Evolutionary conservation across 2,888 invertebrate species (phyloP).

Genomic region (Parascotia fuliginaria): DNA sequence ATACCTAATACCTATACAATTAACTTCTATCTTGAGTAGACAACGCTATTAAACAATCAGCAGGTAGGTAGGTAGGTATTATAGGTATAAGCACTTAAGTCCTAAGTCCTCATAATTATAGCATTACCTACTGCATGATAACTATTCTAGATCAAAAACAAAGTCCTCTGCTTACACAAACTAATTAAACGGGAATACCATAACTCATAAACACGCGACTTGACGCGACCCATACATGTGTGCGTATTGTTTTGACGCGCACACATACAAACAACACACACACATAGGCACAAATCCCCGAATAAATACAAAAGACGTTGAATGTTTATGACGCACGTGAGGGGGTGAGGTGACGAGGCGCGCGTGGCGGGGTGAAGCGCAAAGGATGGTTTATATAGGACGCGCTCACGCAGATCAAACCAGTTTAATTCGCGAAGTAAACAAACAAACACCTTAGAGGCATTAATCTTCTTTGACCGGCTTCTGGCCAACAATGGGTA

Average conservation of each 20-base stretch:
- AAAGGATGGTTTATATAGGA: constrained; percentile 71
- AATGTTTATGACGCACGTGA: constrained; percentile 68
- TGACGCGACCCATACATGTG: constrained; percentile 11
- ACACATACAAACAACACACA: constrained; percentile 34
- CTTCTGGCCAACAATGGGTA: constrained; percentile 73
- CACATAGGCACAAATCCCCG: constrained; percentile 27
- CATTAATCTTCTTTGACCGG: constrained; percentile 49
- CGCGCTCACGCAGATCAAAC: constrained; percentile 61
- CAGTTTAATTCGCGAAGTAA: constrained; percentile 77
- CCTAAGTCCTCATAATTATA: too few species aligned
- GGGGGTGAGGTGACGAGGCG: constrained; percentile 33
- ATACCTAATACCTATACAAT: too few species aligned
- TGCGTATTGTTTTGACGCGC: constrained; percentile 54
- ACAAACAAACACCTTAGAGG: constrained; percentile 64
- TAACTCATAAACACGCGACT: background rate
- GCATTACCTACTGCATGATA: too few species aligned
- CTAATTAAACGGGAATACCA: constrained; percentile 15
- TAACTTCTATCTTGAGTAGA: too few species aligned
- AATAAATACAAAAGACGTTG: constrained; percentile 26
- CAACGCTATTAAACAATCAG: too few species aligned
- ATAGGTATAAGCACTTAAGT: too few species aligned
- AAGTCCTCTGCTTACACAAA: constrained; percentile 9
- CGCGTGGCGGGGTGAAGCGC: constrained; percentile 45
- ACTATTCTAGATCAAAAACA: too few species aligned
- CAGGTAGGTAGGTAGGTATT: too few species aligned